These are phyloP conservation scores for Notarius lentiginosus DNA, from an alignment of 2,113 vertebrate genomes.

Conservation along the genomic window DNA sequence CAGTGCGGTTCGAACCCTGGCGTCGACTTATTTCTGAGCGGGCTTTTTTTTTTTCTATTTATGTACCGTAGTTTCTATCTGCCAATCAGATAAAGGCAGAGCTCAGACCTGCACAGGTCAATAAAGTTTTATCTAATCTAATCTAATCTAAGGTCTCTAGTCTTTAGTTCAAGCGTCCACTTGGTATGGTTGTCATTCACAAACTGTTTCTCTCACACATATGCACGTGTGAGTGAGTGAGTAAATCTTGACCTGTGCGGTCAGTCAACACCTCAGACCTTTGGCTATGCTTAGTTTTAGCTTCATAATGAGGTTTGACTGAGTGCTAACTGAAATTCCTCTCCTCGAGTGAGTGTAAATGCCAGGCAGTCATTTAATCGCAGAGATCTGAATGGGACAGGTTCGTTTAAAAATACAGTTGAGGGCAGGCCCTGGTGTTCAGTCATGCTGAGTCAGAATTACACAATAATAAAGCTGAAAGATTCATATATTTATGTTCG, in stretches of 20 bases:
- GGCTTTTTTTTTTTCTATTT: too few relatives aligned
- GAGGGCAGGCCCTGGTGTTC: neutral
- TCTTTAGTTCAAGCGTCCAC: neutral
- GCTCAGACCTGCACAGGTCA: too few relatives aligned
- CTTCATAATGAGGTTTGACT: conserved; percentile 59
- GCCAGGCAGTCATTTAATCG: neutral
- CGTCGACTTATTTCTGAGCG: too few relatives aligned
- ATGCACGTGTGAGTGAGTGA: neutral
- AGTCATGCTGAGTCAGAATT: neutral
- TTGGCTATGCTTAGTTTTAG: conserved; percentile 43
- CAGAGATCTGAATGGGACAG: neutral
- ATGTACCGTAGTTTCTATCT: too few relatives aligned
- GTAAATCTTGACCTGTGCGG: conserved; percentile 17
- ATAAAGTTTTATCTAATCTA: too few relatives aligned
- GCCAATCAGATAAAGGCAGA: too few relatives aligned
- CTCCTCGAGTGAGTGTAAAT: conserved; percentile 3
- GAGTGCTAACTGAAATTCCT: conserved; percentile 54
- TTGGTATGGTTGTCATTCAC: conserved; percentile 11
- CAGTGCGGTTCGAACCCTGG: too few relatives aligned
- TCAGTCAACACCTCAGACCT: neutral
- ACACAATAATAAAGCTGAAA: neutral
- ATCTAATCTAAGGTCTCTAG: too few relatives aligned
- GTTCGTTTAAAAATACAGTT: neutral
- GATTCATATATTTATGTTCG: neutral
- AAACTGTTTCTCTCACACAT: neutral